These are phyloP conservation scores for Colletes latitarsis DNA, from an alignment of 1,140 invertebrate genomes.

Conservation along the genomic window DNA sequence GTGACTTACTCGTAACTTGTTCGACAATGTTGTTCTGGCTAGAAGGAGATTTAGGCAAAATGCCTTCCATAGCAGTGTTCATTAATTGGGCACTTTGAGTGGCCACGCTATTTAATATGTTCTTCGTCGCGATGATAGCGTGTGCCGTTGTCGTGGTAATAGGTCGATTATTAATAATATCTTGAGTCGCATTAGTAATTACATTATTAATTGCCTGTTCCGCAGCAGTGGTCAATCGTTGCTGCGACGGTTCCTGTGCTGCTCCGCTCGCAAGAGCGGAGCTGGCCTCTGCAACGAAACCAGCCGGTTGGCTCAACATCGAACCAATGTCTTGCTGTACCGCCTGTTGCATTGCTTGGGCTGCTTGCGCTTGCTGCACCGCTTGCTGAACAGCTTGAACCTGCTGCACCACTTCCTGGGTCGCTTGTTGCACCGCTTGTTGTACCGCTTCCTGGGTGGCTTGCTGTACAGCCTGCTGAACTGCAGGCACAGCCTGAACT, in stretches of 20 bases:
- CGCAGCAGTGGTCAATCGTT: constrained; percentile 76
- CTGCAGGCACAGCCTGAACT: constrained; percentile 78
- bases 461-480: constrained; percentile 81
- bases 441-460: constrained; percentile 83
- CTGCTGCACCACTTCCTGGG: constrained; percentile 79
- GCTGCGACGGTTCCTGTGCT: constrained; percentile 76
- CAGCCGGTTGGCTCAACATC: constrained; percentile 76
- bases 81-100: constrained; percentile 79
- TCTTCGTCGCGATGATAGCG: constrained; percentile 79
- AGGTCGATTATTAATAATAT: constrained; percentile 78
- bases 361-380: constrained; percentile 81
- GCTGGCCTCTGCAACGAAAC: constrained; percentile 78
- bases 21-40: constrained; percentile 74
- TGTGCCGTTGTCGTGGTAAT: constrained; percentile 78
- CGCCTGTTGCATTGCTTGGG: constrained; percentile 79
- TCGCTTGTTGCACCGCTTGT: constrained; percentile 81
- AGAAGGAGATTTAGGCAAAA: constrained; percentile 77
- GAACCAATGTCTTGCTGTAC: constrained; percentile 79
- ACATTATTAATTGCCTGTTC: constrained; percentile 79
- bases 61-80: constrained; percentile 78
- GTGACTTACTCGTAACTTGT: constrained; percentile 75
- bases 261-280: constrained; percentile 77
- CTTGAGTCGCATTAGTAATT: constrained; percentile 78
- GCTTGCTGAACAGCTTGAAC: constrained; percentile 84
- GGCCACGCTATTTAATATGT: constrained; percentile 78